A percentile compares a stretch with the other conserved stretches of the same genome.
phyloP scores from a whole-genome alignment of 2,888 invertebrate species.

The Cataglyphis albicans region DNA sequence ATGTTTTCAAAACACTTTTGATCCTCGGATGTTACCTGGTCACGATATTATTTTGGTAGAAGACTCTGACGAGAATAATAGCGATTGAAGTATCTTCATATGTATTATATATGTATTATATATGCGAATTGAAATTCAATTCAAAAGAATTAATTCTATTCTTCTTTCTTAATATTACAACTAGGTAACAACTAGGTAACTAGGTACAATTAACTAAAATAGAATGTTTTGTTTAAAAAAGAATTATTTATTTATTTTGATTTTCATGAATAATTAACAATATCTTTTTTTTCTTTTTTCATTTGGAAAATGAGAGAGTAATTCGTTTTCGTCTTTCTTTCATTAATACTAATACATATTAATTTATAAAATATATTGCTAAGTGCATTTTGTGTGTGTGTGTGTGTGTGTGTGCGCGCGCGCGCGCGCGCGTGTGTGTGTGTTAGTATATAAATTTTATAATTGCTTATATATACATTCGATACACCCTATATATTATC shows the following conservation, averaged over 20 bases:
- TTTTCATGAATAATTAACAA: neutral
- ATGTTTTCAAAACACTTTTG: constrained; percentile 92
- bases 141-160: neutral
- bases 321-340: neutral
- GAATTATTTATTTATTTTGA: neutral
- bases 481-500: too few relatives aligned
- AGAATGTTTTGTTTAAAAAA: neutral
- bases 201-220: neutral
- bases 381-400: neutral
- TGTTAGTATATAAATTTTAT: too few relatives aligned
- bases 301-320: neutral
- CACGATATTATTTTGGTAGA: constrained; percentile 89
- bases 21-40: constrained; percentile 87
- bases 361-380: neutral
- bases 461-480: too few relatives aligned
- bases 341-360: neutral
- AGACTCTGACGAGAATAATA: constrained; percentile 89
- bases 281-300: neutral
- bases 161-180: neutral
- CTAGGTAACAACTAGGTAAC: too few relatives aligned
- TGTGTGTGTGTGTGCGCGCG: too few relatives aligned
- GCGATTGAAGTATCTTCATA: constrained; percentile 50
- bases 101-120: neutral
- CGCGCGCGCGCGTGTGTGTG: too few relatives aligned
- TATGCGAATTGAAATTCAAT: neutral